Evolutionary conservation across 2,888 invertebrate species (phyloP), one percentile per base, ranked within the genome.

Genomic region (Baronia brevicornis): DNA sequence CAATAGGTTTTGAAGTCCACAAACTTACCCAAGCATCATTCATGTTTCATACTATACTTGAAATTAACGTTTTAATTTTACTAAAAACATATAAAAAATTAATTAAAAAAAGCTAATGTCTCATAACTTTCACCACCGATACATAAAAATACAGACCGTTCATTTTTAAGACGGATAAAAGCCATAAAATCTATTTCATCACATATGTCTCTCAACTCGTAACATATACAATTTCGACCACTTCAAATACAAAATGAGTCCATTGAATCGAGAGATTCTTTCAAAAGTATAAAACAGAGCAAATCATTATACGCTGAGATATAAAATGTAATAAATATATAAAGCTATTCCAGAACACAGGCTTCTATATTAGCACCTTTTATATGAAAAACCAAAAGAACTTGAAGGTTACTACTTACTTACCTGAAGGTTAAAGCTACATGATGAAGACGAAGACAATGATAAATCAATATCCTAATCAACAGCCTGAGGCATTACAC

Each of bases 161-260:
- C 51, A 54, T 51, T 54, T 48, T 46, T 42, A 45, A 50, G 47
- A 54, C 44, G 50, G 42, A 47, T 51, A 53, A 51, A 54, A 53
- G 50, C 41, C 33, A 29, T 39, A 38, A 39, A 42, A 45, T 48
- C 36, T 39, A 48, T 54, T 52, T 49, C 48, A 47, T 47, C 36
- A 36, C 31, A 36, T 27, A 31, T 35, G 24, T 19, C 30, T n/a
- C n/a, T n/a, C 27, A 18, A 28, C 15, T 31, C 36, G 27, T 36
- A 31, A 31, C 31, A 36, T 36, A 31, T 36, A 36, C 36, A 36
- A 36, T 36, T 22, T 36, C 36, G 36, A 31, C 36, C 36, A 31
- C 31, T 23, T 36, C 36, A 36, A 36, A 36, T 31, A 27, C 13
- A 22, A 31, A 36, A 23, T 31, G 36, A 31, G 36, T 36, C 27